Evolutionary conservation across 53 echinoderm and acorn worm species (phyloP), one percentile per base, ranked within the genome.

Genomic region (Paelopatides confundens): DNA sequence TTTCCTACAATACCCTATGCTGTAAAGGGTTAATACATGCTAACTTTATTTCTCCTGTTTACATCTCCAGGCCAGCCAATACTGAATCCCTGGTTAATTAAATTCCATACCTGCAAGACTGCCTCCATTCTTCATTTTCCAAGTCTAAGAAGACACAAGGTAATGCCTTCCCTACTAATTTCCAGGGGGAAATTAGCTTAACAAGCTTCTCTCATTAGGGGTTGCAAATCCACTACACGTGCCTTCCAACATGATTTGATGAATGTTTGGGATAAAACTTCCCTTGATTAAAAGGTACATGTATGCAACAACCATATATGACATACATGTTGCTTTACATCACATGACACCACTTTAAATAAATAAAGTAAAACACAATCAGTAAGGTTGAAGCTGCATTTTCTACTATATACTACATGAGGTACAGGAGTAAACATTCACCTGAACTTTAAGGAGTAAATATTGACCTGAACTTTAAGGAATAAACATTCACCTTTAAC

Each of bases 191-290:
- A 74, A 74, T 74, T 74, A 36, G 74, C 28, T 74, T 74, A 74
- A 74, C 37, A 28, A 74, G 46, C 39, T 74, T n/a, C 74, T 46
- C 74, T 74, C 74, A 74, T 74, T 74, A 74, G 74, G 74, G 74
- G 24, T 39, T 35, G 27, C 40, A 46, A 40, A 4, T 9, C 43
- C 27, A 27, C n/a, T n/a, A n/a, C n/a, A 27, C 3, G 14, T 74
- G 74, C 21, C 74, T 35, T 58, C 58, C n/a, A 18, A 43, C 43
- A 43, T 43, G 43, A 8, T 43, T 9, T 43, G 43, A 43, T 43
- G 0, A 43, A 43, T 10, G 9, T 43, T 43, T 43, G 43, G 58
- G 21, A 54, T 0, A 21, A 23, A 58, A 58, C 21, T 15, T 23
- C 58, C 58, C 58, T 21, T 58, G 15, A 18, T 5, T 58, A 18